Conservation (phyloP, 2,888 invertebrate species). For the Spisula subtruncata region DNA sequence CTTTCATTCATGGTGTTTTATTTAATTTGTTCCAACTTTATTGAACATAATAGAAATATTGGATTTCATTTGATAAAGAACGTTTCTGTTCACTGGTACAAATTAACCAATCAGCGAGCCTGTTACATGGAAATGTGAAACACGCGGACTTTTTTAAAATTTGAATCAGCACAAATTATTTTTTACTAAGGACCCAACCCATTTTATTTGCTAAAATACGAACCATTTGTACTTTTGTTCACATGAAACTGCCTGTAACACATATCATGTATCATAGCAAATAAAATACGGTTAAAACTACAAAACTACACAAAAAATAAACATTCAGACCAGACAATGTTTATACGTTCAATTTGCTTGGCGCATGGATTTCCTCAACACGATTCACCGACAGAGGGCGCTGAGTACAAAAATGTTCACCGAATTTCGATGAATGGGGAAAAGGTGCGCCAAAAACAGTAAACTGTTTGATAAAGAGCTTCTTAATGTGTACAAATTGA, state of each 20-base stretch:
- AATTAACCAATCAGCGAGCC: not conserved
- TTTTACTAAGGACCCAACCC: no score
- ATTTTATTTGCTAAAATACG: no score
- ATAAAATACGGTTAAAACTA: no score
- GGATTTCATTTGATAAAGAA: not conserved
- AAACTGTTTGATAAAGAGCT: not conserved
- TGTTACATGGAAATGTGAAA: not conserved
- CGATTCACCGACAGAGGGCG: not conserved
- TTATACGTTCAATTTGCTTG: no score
- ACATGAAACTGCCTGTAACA: no score
- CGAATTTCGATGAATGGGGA: not conserved
- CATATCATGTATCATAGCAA: no score
- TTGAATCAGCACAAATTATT: not conserved
- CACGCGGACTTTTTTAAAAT: not conserved
- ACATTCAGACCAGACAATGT: no score
- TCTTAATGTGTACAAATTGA: not conserved
- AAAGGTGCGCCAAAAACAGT: conserved; percentile 20
- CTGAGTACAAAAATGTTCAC: not conserved
- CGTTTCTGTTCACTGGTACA: not conserved
- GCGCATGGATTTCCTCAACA: not conserved
- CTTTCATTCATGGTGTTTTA: not conserved
- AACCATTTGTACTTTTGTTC: no score
- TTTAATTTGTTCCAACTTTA: not conserved
- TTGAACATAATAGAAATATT: not conserved
- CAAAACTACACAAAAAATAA: no score